Evolutionary conservation across 2,888 invertebrate species (phyloP), one percentile per base, ranked within the genome.

Genomic region (Sminthurides aquaticus): DNA sequence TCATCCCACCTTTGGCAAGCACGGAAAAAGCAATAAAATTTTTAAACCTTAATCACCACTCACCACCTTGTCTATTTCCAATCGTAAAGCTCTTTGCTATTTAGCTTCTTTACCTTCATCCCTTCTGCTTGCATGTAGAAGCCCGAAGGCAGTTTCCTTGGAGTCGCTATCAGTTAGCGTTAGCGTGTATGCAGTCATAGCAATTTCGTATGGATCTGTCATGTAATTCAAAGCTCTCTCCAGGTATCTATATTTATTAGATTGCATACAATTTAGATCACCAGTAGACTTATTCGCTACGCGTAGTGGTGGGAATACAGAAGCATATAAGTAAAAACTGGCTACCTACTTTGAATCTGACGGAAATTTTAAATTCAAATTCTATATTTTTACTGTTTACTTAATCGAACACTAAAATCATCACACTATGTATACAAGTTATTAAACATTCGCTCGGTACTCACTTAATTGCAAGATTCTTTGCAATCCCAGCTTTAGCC

Each of bases 121-220:
- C 22, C 69, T 70, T 55, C 75, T 74, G n/a, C 76, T 69, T 3
- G 62, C 52, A 57, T 78, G 76, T 22, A 80, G 74, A 54, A 69
- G 71, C 26, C 69, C 67, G 66, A 78, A 80, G 1, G 79, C 80
- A 11, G 73, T 71, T 61, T 79, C 79, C 60, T 78, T 77, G 43
- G 79, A 78, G 8, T 75, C 75, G 66, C 79, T 79, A 65, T 78
- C 78, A 11, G 77, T 76, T 2, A 79, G 57, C 18, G 78, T 77
- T 25, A 84, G 76, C 1, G 82, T 82, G 71, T 82, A 82, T 0
- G 82, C 77, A 1, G 80, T 77, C 57, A 83, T 79, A 5, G 82
- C 80, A 61, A 82, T 72, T 64, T 80, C 80, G 73, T 81, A 82
- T 0, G 81, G 78, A 69, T 82, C 80, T 0, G 57, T 68, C 27